Base-by-base conservation (phyloP, 2,113 vertebrate genomes). In the Paracanthobrama guichenoti region DNA sequence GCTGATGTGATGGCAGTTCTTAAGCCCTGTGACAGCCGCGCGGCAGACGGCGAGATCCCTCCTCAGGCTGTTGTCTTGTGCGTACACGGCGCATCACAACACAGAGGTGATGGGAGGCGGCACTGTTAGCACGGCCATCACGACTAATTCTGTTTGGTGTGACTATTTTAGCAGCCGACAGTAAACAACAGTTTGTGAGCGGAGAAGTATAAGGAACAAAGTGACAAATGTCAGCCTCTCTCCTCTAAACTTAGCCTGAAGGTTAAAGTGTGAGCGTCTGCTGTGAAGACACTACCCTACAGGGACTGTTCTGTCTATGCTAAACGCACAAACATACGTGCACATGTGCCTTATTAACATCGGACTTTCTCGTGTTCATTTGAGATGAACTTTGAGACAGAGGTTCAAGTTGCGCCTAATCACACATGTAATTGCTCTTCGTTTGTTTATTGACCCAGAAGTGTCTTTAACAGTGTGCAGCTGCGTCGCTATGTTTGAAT, bases 101-200 rank as follows among this genome's bases (percentile, higher is more conserved):
- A 72, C 81, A 18, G 71, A 82, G 87, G 64, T 84, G 84, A 88
- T 82, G 82, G 79, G 80, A 81, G 79, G 79, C 77, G 80, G 86
- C 88, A 84, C 74, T 83, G 60, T 87, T 85, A 84, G 84, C 84
- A 50, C 76, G 77, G 87, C 87, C 87, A 84, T 88, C 88, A 88
- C 73, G 78, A 73, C 87, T 89, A 86, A 88, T 89, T 89, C 86
- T 86, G 87, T 88, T 89, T 89, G 85, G 88, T 88, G 88, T 82
- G 86, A 87, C 88, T 88, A 66, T 86, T 83, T 86, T 81, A 85
- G 84, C 83, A 86, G 82, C 53, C 80, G 82, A 87, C 77, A 71
- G 86, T 88, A 88, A 88, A 90, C 89, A 90, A 88, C 79, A 84
- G 86, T 87, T 87, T 87, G 84, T 53, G 71, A 88, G 66, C 72